Evolutionary conservation across 2,797 vertebrate species (phyloP).

Genomic region (Xenopus petersii): DNA sequence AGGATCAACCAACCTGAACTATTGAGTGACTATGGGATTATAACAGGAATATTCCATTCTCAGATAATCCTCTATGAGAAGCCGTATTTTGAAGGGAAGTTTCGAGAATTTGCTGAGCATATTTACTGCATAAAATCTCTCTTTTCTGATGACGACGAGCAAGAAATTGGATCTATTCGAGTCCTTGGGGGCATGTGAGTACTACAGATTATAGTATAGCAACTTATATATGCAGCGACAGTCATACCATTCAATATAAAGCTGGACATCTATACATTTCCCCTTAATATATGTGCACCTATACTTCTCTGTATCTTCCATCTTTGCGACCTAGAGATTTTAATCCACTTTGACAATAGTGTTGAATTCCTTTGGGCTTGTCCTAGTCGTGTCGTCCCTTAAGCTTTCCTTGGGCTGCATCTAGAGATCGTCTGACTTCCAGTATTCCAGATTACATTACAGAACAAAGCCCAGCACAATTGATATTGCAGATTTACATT

Average conservation of each 20-base stretch:
- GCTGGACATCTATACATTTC: no score
- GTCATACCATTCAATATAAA: no score
- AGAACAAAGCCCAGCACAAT: background rate
- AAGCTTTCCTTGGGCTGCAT: background rate
- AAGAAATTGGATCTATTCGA: conserved; percentile 68
- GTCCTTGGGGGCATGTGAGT: conserved; percentile 82
- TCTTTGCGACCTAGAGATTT: background rate
- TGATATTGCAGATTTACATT: background rate
- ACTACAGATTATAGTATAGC: background rate
- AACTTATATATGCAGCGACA: no score
- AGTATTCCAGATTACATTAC: background rate
- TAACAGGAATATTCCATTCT: conserved; percentile 42
- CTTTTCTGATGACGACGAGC: conserved; percentile 50
- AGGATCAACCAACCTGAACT: background rate
- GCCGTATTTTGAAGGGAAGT: conserved; percentile 67
- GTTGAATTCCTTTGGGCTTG: background rate
- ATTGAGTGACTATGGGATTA: background rate
- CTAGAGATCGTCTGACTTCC: background rate
- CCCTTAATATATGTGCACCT: no score
- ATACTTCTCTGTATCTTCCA: no score
- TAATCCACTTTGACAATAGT: background rate
- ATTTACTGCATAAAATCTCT: conserved; percentile 46
- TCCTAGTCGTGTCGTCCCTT: background rate
- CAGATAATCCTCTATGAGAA: conserved; percentile 78
- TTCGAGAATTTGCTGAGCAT: conserved; percentile 71